Conservation (phyloP, 2,888 invertebrate species). For the Anthophora plumipes region DNA sequence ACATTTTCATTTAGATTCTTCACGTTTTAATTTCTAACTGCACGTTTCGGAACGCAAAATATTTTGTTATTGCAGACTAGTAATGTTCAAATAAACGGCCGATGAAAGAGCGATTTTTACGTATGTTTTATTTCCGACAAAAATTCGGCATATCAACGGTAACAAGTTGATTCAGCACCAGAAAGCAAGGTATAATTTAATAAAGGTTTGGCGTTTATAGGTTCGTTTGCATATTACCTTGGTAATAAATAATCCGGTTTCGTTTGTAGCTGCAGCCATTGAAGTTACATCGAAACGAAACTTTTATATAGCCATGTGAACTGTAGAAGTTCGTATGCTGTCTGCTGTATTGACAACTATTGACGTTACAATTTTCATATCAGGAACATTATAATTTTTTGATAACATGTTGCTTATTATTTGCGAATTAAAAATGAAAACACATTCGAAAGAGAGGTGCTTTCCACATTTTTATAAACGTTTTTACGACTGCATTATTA, state of each 20-base stretch:
- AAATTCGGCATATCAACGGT: constrained; percentile 1
- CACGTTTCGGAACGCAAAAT: not conserved
- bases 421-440: not conserved
- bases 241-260: constrained; percentile 8
- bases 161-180: constrained; percentile 15
- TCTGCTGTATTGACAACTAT: not conserved
- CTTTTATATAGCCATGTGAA: not conserved
- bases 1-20: not conserved
- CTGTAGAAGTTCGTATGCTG: not conserved
- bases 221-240: constrained; percentile 13
- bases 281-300: not conserved
- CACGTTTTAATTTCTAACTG: not conserved
- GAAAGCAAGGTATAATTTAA: constrained; percentile 4
- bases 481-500: too few relatives aligned
- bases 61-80: not conserved
- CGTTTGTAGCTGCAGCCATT: not conserved
- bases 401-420: not conserved
- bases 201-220: not conserved
- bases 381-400: too few relatives aligned
- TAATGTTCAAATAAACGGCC: not conserved
- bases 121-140: not conserved
- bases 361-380: not conserved
- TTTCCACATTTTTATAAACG: not conserved
- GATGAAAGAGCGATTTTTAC: not conserved
- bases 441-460: not conserved